phyloP scores from a whole-genome alignment of 2,797 vertebrate species.

The Helicolenus hilgendorfi region DNA sequence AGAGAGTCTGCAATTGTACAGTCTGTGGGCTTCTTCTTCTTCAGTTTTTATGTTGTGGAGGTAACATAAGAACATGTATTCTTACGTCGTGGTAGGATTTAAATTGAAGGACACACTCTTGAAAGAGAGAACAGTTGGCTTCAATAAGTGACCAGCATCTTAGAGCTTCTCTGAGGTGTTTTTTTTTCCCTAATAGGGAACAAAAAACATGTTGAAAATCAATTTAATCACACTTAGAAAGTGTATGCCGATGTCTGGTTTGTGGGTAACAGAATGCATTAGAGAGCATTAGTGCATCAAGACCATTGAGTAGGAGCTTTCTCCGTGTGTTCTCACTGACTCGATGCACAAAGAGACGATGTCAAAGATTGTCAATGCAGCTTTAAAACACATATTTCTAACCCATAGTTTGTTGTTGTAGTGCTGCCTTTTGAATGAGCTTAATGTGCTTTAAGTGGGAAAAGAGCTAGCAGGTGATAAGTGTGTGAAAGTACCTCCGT shows the following conservation, averaged over 20 bases:
- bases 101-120: neutral
- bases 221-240: conserved; percentile 42
- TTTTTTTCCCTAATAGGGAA: conserved; percentile 40
- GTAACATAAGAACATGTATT: neutral
- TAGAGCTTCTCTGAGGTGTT: conserved; percentile 31
- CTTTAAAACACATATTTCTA: conserved; percentile 17
- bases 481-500: neutral
- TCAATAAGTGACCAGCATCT: conserved; percentile 26
- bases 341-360: neutral
- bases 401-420: neutral
- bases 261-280: conserved; percentile 37
- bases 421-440: neutral
- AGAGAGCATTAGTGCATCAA: conserved; percentile 49
- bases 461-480: neutral
- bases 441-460: conserved; percentile 18
- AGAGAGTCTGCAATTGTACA: neutral
- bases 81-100: neutral
- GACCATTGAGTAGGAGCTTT: conserved; percentile 33
- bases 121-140: neutral
- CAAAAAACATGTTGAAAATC: conserved; percentile 62
- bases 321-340: neutral
- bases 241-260: conserved; percentile 15
- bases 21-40: neutral
- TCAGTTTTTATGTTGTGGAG: neutral
- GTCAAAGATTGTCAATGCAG: conserved; percentile 11